Evolutionary conservation across 2,888 invertebrate species (phyloP).

Genomic region (Noctua comes): DNA sequence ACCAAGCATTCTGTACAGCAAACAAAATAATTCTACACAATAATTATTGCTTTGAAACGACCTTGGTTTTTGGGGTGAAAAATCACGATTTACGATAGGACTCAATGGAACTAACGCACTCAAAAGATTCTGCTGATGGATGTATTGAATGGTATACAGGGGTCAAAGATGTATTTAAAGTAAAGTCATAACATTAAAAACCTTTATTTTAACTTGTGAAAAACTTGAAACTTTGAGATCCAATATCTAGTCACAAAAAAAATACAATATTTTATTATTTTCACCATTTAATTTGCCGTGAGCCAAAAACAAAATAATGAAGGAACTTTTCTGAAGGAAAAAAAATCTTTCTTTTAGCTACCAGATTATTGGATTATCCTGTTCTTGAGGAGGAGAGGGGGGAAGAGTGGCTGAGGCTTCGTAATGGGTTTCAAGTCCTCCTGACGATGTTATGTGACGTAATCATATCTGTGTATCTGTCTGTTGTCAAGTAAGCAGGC

Average conservation of each 20-base stretch:
- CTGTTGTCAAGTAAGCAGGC: conserved; percentile 17
- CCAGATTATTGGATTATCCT: conserved; percentile 66
- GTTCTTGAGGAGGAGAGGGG: conserved; percentile 45
- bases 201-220: neutral
- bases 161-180: neutral
- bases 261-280: conserved; percentile 20
- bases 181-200: neutral
- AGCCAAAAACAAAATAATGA: conserved; percentile 53
- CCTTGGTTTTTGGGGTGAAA: neutral
- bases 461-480: conserved; percentile 42
- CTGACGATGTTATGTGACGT: conserved; percentile 45
- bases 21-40: neutral
- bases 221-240: neutral
- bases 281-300: conserved; percentile 23
- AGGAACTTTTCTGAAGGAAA: conserved; percentile 54
- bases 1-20: neutral
- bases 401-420: conserved; percentile 38
- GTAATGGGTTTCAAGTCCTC: conserved; percentile 61
- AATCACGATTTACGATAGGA: neutral
- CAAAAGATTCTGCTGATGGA: neutral
- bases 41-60: neutral
- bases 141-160: neutral
- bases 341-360: conserved; percentile 58
- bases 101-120: too few relatives aligned
- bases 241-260: neutral